Conservation (phyloP, 2,888 invertebrate genomes). For the Dasypogon diadema region DNA sequence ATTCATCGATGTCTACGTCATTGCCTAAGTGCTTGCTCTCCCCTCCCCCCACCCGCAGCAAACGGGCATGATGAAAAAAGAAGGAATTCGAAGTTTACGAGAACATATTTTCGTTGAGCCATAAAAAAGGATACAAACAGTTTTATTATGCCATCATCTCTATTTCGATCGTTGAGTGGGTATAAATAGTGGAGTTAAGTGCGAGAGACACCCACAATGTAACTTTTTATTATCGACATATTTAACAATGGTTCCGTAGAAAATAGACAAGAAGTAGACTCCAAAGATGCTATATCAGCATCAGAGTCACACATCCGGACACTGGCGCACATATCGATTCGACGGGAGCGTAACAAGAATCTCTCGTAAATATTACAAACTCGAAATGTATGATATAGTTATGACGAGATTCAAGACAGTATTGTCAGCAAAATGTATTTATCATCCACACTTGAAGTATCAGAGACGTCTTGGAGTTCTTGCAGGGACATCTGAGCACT, state of each 20-base stretch:
- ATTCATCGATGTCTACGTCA: slow-evolving; percentile 19
- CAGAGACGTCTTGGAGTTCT: slow-evolving; percentile 1
- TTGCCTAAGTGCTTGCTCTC: slow-evolving; percentile 30
- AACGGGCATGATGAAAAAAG: not conserved
- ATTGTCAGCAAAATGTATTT: slow-evolving; percentile 53
- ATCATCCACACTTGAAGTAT: slow-evolving; percentile 48
- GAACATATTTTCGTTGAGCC: slow-evolving; percentile 43
- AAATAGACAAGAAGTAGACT: slow-evolving; percentile 31
- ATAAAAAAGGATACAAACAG: slow-evolving; percentile 47
- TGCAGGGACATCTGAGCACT: slow-evolving; percentile 16
- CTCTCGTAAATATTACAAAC: slow-evolving; percentile 50
- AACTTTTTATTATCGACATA: slow-evolving; percentile 49
- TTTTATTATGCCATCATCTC: slow-evolving; percentile 49
- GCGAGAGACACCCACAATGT: slow-evolving; percentile 46
- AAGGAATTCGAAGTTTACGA: slow-evolving; percentile 26
- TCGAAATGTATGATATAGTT: slow-evolving; percentile 43
- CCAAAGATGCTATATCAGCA: slow-evolving; percentile 41
- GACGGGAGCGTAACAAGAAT: slow-evolving; percentile 15
- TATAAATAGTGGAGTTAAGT: slow-evolving; percentile 48
- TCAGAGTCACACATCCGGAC: slow-evolving; percentile 45
- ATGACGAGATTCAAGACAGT: slow-evolving; percentile 45
- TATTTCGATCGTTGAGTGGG: slow-evolving; percentile 34
- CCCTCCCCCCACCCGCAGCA: not conserved
- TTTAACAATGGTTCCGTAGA: slow-evolving; percentile 28
- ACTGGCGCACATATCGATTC: not conserved